Conservation (phyloP, 1,140 invertebrate genomes). For the Octopus sinensis region DNA sequence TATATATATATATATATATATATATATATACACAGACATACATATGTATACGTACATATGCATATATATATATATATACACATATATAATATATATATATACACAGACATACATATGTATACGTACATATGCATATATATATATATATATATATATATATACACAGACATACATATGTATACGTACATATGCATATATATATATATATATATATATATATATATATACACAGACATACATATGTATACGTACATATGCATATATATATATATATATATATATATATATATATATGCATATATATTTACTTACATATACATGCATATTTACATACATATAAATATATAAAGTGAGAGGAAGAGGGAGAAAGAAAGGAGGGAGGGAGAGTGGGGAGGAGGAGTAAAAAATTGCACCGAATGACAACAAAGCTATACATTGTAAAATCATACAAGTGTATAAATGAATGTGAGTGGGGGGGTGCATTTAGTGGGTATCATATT, state of each 20-base stretch:
- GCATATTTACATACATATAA: too few relatives aligned
- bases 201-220: background rate
- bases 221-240: background rate
- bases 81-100: too few relatives aligned
- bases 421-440: too few relatives aligned
- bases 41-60: background rate
- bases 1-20: background rate
- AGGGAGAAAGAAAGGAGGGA: too few relatives aligned
- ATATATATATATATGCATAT: background rate
- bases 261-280: background rate
- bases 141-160: background rate
- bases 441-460: too few relatives aligned
- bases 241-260: background rate
- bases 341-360: too few relatives aligned
- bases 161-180: background rate
- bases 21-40: background rate
- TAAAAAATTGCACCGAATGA: too few relatives aligned
- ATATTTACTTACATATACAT: too few relatives aligned
- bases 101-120: background rate
- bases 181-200: background rate
- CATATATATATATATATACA: background rate
- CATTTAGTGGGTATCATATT: too few relatives aligned
- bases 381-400: too few relatives aligned
- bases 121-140: background rate
- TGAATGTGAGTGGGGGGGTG: too few relatives aligned